Evolutionary conservation across 2,888 invertebrate species (phyloP).

Genomic region (Nezara viridula): DNA sequence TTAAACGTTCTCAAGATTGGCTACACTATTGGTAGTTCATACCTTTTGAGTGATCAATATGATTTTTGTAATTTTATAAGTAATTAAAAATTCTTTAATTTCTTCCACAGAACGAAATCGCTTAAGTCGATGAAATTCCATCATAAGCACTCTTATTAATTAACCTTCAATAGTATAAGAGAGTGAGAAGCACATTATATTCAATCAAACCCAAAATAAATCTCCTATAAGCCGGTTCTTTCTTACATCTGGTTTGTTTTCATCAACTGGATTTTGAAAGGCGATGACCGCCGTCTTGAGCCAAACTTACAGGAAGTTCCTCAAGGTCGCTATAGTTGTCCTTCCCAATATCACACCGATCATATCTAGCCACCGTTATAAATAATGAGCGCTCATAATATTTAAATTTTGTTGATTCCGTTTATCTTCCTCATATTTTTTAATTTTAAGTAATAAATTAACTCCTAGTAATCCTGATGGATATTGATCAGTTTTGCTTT

Average conservation of each 20-base stretch:
- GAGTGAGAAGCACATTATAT: not conserved
- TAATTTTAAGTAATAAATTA: not conserved
- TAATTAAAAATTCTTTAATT: too few species aligned
- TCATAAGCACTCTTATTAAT: too few species aligned
- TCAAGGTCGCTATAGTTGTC: slow-evolving; percentile 4
- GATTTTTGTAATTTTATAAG: too few species aligned
- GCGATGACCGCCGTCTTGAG: not conserved
- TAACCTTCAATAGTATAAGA: too few species aligned
- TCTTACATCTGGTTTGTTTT: not conserved
- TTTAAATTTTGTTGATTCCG: not conserved
- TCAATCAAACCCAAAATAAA: not conserved
- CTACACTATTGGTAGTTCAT: too few species aligned
- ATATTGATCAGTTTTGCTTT: too few species aligned
- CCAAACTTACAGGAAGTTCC: slow-evolving; percentile 34
- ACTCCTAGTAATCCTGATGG: not conserved
- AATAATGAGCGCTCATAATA: not conserved
- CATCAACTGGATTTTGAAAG: not conserved
- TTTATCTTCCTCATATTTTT: not conserved
- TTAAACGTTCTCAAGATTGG: too few species aligned
- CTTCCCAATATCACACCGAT: not conserved
- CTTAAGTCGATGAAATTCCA: too few species aligned
- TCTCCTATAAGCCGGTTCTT: too few species aligned
- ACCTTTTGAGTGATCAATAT: too few species aligned
- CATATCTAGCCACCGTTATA: not conserved
- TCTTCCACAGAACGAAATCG: too few species aligned